Base-by-base conservation (phyloP, 2,888 invertebrate species). In the Platycheirus rosarum region DNA sequence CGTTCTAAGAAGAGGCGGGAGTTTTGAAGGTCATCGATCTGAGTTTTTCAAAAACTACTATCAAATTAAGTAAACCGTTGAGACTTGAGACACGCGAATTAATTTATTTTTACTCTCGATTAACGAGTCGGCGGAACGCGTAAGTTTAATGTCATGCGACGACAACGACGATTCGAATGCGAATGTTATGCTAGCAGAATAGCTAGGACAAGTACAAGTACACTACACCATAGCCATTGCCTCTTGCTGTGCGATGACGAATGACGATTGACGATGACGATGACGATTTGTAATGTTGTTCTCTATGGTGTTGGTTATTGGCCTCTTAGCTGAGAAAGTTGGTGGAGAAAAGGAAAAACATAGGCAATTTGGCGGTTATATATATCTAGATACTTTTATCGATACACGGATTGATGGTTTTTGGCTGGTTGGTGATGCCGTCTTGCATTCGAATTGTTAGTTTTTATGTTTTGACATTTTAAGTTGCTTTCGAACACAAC, bases 21-120 rank as follows among this genome's bases (percentile, higher is more conserved):
- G 16, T 44, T 73, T 71, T 70, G 69, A 70, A 80, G 75, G 75
- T 75, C 60, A 46, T 65, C 71, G 71, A 71, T 78, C 77, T 48
- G 40, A 3, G n/a, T 69, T 6, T 42, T 32, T 7, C 2, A 26
- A 55, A 37, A 32, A 32, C 29, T 20, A 11, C 23, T 2, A 48
- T 23, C n/a, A 0, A n/a, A 11, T 20, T 11, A 32, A 37, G 4
- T 35, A 62, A 40, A 69, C 60, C 26, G 53, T 51, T 55, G 29
- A 23, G n/a, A 18, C 35, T 35, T 26, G 44, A 46, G 20, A 46
- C 51, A 26, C 71, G 63, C 77, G 65, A 29, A 49, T 26, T 44
- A 53, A 46, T 32, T 18, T 65, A 14, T 35, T 35, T 63, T 71
- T 48, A 71, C 57, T 46, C 51, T 69, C 51, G 40, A 60, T 46